Conservation (phyloP, 2,797 vertebrate species). For the Coendou prehensilis region DNA sequence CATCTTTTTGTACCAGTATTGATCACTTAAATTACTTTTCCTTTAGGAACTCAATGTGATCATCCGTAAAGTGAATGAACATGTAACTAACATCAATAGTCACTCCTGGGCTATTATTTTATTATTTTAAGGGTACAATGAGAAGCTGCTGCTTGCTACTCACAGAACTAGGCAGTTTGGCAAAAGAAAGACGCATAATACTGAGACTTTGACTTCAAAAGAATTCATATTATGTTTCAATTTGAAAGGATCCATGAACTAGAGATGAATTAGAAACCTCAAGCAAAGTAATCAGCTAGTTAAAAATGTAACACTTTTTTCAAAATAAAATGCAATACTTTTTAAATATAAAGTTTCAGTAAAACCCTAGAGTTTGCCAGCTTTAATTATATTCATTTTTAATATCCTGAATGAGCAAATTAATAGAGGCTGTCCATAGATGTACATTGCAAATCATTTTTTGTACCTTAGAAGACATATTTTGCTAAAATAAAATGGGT, state of each 20-base stretch:
- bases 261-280: background rate
- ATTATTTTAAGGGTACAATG: background rate
- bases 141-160: background rate
- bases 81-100: background rate
- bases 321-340: constrained; percentile 29
- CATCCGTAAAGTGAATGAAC: background rate
- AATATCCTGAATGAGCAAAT: constrained; percentile 66
- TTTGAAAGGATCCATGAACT: background rate
- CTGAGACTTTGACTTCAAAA: constrained; percentile 17
- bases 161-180: background rate
- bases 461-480: constrained; percentile 59
- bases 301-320: constrained; percentile 16
- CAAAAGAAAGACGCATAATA: constrained; percentile 38
- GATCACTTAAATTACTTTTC: constrained; percentile 18
- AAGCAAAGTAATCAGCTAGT: background rate
- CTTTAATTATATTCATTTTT: constrained; percentile 68
- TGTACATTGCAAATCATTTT: constrained; percentile 68
- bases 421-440: constrained; percentile 52
- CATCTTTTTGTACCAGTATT: background rate
- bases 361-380: constrained; percentile 33
- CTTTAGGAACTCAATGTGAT: background rate
- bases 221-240: background rate
- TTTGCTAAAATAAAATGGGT: constrained; percentile 60
- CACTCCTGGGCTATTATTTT: background rate
- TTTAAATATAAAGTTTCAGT: constrained; percentile 46